Conservation (phyloP, 35 echinoderm and acorn worm species). For the Apostichopus parvimensis region DNA sequence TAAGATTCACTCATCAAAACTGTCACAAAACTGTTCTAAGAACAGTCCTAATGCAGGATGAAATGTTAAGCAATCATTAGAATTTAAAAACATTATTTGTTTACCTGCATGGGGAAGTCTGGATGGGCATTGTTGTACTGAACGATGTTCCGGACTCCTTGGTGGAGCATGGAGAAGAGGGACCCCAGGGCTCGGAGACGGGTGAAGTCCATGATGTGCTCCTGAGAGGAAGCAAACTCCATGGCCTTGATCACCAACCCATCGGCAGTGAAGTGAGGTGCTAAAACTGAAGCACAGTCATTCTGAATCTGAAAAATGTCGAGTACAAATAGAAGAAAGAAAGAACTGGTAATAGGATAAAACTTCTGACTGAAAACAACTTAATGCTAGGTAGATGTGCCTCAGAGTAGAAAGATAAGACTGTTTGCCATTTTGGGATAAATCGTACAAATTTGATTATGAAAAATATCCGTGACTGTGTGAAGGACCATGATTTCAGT, state of each 20-base stretch:
- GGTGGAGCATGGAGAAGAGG: slow-evolving; percentile 93
- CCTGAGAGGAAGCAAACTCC: slow-evolving; percentile 83
- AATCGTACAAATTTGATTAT: too few species aligned
- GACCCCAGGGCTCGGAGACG: slow-evolving; percentile 86
- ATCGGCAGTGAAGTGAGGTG: slow-evolving; percentile 81
- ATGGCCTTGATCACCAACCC: slow-evolving; percentile 75
- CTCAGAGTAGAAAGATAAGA: too few species aligned
- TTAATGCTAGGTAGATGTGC: too few species aligned
- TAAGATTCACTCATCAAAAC: too few species aligned
- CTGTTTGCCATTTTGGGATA: too few species aligned
- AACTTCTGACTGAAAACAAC: too few species aligned
- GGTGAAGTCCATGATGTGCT: slow-evolving; percentile 99
- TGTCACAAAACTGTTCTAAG: too few species aligned
- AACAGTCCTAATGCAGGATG: too few species aligned
- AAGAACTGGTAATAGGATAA: too few species aligned
- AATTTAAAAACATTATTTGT: not conserved
- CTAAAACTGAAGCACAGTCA: slow-evolving; percentile 71
- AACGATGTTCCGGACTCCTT: slow-evolving; percentile 81
- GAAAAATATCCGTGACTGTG: too few species aligned
- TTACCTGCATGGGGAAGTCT: slow-evolving; percentile 98
- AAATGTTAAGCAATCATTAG: too few species aligned
- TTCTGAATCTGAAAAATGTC: slow-evolving; percentile 40
- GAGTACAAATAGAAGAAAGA: not conserved
- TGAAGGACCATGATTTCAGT: too few species aligned
- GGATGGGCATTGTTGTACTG: slow-evolving; percentile 89